Conservation (phyloP, 2,113 vertebrate genomes). For the Eupsittula cactorum region DNA sequence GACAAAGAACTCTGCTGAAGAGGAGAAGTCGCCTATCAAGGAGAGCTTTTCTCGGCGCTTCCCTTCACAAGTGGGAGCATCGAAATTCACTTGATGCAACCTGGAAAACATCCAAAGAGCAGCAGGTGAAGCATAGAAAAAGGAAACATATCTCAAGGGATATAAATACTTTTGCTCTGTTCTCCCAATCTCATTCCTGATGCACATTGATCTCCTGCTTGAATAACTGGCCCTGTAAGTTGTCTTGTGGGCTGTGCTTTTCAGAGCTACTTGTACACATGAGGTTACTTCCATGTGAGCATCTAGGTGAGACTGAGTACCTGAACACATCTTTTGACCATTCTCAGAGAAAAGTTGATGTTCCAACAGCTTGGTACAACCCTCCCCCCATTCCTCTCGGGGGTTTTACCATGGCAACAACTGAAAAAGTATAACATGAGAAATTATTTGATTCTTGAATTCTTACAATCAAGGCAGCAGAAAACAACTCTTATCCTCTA, state of each 20-base stretch:
- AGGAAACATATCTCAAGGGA: neutral
- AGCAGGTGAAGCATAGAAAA: neutral
- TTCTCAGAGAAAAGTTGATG: neutral
- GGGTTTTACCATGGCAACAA: conserved; percentile 33
- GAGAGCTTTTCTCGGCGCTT: conserved; percentile 85
- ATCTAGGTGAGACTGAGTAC: neutral
- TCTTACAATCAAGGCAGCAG: neutral
- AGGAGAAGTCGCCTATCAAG: conserved; percentile 93
- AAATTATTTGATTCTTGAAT: neutral
- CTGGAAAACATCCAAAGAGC: conserved; percentile 71
- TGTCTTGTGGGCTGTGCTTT: neutral
- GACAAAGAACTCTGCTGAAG: conserved; percentile 97
- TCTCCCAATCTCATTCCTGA: neutral
- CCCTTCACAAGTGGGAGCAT: conserved; percentile 89
- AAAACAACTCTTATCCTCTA: neutral
- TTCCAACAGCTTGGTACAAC: neutral
- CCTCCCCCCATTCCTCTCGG: neutral
- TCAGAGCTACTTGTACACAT: accelerated
- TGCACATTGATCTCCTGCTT: neutral
- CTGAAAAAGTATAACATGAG: neutral
- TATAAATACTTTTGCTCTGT: neutral
- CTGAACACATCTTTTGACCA: neutral
- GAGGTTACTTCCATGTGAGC: neutral
- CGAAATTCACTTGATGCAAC: conserved; percentile 93
- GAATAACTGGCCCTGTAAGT: neutral